These are phyloP conservation scores for Drosophila ezoana DNA, from an alignment of 2,888 invertebrate genomes.

Conservation along the genomic window DNA sequence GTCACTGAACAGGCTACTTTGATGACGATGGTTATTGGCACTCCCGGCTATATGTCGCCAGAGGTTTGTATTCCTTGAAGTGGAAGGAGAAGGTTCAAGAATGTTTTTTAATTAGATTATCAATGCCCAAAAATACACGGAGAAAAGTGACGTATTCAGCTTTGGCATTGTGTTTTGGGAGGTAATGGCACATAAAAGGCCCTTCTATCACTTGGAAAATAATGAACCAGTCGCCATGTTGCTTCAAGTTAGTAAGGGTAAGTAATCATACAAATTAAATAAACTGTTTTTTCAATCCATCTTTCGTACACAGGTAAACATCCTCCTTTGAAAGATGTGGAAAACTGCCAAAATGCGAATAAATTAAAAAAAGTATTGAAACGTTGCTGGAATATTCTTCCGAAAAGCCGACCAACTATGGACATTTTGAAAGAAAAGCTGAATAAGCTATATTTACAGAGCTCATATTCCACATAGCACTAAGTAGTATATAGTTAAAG, in stretches of 20 bases:
- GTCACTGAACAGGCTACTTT: slow-evolving; percentile 5
- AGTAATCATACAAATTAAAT: not conserved
- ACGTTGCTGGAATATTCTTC: too few relatives aligned
- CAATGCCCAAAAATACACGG: not conserved
- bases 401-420: too few relatives aligned
- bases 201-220: slow-evolving; percentile 16
- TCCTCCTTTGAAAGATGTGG: too few relatives aligned
- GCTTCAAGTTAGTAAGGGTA: not conserved
- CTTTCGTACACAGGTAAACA: too few relatives aligned
- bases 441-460: too few relatives aligned
- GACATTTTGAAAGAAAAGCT: too few relatives aligned
- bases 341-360: too few relatives aligned
- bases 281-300: too few relatives aligned
- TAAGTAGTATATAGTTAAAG: too few relatives aligned
- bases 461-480: too few relatives aligned
- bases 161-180: slow-evolving; percentile 30
- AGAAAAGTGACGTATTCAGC: slow-evolving; percentile 22
- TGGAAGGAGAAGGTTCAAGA: not conserved
- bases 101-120: not conserved
- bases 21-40: slow-evolving; percentile 2
- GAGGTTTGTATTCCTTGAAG: not conserved
- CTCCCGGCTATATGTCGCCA: slow-evolving; percentile 22
- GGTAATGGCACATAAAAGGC: slow-evolving; percentile 11
- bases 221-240: not conserved
- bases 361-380: too few relatives aligned